Base-by-base conservation (phyloP, 2,888 invertebrate genomes). In the Carabus problematicus region DNA sequence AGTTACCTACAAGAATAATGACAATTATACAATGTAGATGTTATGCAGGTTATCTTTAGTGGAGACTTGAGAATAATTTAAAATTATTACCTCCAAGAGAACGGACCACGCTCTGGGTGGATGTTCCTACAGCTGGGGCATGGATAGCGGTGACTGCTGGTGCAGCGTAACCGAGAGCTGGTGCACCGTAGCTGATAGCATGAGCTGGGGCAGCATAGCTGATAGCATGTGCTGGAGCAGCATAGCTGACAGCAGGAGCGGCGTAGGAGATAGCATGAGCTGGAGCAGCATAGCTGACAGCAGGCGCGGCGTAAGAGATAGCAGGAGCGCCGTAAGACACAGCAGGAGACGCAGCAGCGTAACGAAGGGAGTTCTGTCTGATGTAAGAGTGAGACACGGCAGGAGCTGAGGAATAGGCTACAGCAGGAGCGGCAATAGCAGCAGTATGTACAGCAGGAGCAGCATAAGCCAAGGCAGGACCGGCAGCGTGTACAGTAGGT, bases 81-180 rank as follows among this genome's bases (percentile, higher is more conserved):
- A n/a, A n/a, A 29, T 3, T 29, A 29, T 39, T 59, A 72, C 82
- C 85, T 70, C 85, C 87, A 71, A 85, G 82, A 19, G 86, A 85
- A 71, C 87, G 84, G 66, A 86, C 77, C 64, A 87, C 84, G 78
- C 85, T 86, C 79, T 88, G 85, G 67, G 86, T 84, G 60, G 84
- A 80, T 71, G 83, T 75, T 12, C 84, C 84, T 3, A 74, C 74
- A 29, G 75, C 74, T 61, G 75, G 74, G 66, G 72, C 71, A 69
- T 75, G 74, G 63, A 74, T 73, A 12, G n/a, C 56, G 12, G 47
- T 29, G 14, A 11, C 12, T 55, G 83, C 83, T 64, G 82, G 78
- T n/a, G 82, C 78, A 54, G 85, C 83, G n/a, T 85, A 84, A 39
- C 16, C 85, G 83, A 8, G 87, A 85, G 45, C 40, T 41, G 58